phyloP scores from a whole-genome alignment of 2,888 invertebrate species.

The Acrocyrtus sp. region DNA sequence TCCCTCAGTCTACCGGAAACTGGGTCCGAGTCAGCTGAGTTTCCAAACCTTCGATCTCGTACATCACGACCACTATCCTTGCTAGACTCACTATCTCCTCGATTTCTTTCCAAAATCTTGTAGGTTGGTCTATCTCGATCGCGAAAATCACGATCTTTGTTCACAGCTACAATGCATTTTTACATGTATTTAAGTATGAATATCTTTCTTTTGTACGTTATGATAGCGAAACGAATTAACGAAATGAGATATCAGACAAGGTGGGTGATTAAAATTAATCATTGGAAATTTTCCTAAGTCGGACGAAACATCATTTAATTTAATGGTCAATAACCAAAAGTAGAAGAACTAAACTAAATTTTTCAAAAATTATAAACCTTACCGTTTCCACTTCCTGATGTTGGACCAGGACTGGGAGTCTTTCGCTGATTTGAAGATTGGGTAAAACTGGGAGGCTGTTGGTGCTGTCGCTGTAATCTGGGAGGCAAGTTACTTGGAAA shows the following conservation, averaged over 20 bases:
- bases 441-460: constrained; percentile 35
- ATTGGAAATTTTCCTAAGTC: constrained; percentile 20
- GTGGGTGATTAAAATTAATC: constrained; percentile 36
- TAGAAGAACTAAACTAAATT: not conserved
- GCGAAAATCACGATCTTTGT: constrained; percentile 33
- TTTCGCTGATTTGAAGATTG: constrained; percentile 53
- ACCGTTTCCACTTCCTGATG: constrained; percentile 36
- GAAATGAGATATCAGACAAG: constrained; percentile 16
- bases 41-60: constrained; percentile 29
- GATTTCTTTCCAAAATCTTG: constrained; percentile 56
- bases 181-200: not conserved
- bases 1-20: constrained; percentile 16
- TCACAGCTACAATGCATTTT: constrained; percentile 27
- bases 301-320: constrained; percentile 22
- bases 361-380: not conserved
- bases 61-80: constrained; percentile 37
- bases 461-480: constrained; percentile 56
- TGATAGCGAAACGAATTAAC: not conserved
- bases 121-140: constrained; percentile 38
- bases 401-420: constrained; percentile 60
- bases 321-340: no score
- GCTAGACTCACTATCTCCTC: constrained; percentile 56
- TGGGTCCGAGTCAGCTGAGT: constrained; percentile 32
- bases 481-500: constrained; percentile 59
- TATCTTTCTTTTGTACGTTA: not conserved